Percentiles rank a stretch among this genome's conserved stretches.
These are phyloP conservation scores for Equus przewalskii DNA, from an alignment of 2,113 vertebrate species.

Conservation along the genomic window DNA sequence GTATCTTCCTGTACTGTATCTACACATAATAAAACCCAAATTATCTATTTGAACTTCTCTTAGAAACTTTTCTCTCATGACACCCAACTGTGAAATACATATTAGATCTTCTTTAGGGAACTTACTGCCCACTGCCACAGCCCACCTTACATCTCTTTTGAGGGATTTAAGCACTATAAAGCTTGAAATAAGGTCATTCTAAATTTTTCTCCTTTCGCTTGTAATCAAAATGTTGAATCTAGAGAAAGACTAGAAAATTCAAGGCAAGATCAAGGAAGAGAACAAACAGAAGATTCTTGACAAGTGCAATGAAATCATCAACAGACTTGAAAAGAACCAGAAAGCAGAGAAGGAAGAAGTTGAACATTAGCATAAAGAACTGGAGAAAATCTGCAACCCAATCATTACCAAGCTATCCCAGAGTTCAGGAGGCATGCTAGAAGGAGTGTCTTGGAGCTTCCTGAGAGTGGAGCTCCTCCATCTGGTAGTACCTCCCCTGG, in stretches of 20 bases:
- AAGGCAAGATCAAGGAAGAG: neutral
- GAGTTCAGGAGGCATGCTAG: conserved; percentile 88
- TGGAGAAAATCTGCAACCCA: conserved; percentile 92
- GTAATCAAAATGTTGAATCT: neutral
- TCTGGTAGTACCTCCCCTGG: conserved; percentile 68
- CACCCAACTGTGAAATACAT: neutral
- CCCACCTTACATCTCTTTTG: neutral
- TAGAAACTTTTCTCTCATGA: neutral
- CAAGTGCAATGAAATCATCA: neutral
- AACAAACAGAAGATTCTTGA: neutral
- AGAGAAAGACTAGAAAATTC: neutral
- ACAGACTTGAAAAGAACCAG: conserved; percentile 64
- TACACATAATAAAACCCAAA: neutral
- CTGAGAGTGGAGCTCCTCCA: conserved; percentile 88
- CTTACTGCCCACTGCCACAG: no score
- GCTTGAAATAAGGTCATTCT: neutral
- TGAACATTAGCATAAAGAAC: conserved; percentile 94
- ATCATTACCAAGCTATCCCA: conserved; percentile 91
- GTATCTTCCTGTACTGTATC: neutral
- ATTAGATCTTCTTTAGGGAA: neutral
- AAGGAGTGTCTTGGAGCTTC: conserved; percentile 92
- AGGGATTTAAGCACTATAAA: neutral
- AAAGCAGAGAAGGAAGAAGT: conserved; percentile 84
- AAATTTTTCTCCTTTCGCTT: neutral
- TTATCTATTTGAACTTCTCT: neutral